A percentile compares a stretch with the other conserved stretches of the same genome.
These are phyloP conservation scores for Mormyrops boulengeri DNA, from an alignment of 2,797 vertebrate species.

Conservation along the genomic window DNA sequence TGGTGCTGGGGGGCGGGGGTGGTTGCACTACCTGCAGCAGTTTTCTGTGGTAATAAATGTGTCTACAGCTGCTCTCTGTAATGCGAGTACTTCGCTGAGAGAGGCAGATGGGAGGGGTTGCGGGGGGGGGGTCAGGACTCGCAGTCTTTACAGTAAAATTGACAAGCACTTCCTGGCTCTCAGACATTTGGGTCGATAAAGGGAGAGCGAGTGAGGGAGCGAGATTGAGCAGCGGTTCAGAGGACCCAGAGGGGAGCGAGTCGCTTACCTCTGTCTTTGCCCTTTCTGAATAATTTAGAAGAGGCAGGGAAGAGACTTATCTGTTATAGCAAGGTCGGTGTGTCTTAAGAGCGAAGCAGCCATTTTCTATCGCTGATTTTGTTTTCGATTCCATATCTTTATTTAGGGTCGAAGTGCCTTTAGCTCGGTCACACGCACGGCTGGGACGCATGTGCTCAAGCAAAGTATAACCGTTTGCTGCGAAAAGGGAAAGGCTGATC, in stretches of 20 bases:
- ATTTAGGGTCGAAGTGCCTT: neutral
- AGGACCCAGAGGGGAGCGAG: neutral
- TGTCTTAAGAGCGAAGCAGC: constrained; percentile 2
- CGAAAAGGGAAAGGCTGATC: neutral
- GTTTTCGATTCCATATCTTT: neutral
- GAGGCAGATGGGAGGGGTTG: constrained; percentile 41
- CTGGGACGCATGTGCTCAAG: neutral
- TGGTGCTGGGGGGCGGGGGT: neutral
- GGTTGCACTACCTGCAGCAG: constrained; percentile 38
- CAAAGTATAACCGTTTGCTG: neutral
- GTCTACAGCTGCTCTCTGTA: constrained; percentile 46
- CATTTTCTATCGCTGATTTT: neutral
- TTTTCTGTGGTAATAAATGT: constrained; percentile 39
- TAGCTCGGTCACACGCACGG: neutral
- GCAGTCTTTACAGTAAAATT: constrained; percentile 41
- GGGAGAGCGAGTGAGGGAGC: constrained; percentile 2
- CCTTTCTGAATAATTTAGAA: constrained; percentile 27
- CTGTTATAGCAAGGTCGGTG: constrained; percentile 11
- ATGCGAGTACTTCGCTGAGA: constrained; percentile 49
- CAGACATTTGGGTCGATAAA: constrained; percentile 27
- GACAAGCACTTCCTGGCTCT: constrained; percentile 39
- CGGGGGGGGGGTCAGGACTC: constrained; percentile 43
- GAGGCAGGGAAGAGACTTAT: constrained; percentile 1
- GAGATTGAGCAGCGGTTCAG: neutral
- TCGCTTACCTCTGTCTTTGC: constrained; percentile 11